phyloP scores from a whole-genome alignment of 2,888 invertebrate genomes.

The Phortica magna region DNA sequence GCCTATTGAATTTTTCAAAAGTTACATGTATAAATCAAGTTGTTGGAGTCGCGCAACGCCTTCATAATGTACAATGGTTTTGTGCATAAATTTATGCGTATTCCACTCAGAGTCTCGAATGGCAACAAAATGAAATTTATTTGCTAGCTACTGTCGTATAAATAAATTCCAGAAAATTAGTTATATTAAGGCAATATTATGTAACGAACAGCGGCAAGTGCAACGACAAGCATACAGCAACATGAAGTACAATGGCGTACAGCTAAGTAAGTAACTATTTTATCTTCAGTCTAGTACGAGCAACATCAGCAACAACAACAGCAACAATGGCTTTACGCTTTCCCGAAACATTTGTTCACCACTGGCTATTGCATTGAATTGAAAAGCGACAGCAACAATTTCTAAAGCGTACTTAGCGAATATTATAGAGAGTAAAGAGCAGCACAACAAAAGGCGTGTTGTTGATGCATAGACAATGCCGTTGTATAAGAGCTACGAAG shows the following conservation, averaged over 20 bases:
- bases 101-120: background rate
- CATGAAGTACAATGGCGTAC: constrained; percentile 58
- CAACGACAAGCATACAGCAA: constrained; percentile 40
- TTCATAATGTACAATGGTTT: background rate
- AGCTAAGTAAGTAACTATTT: constrained; percentile 73
- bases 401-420: constrained; percentile 29
- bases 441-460: constrained; percentile 2
- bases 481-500: background rate
- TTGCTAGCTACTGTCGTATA: constrained; percentile 55
- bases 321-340: constrained; percentile 29
- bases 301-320: constrained; percentile 26
- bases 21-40: background rate
- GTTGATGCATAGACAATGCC: constrained; percentile 2
- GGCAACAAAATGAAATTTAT: background rate
- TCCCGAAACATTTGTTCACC: constrained; percentile 14
- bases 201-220: constrained; percentile 10
- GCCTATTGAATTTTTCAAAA: background rate
- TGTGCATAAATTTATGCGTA: background rate
- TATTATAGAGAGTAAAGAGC: constrained; percentile 26
- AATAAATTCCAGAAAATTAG: constrained; percentile 71
- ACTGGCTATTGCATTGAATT: constrained; percentile 49
- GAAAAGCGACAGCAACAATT: constrained; percentile 51
- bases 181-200: constrained; percentile 59
- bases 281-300: constrained; percentile 66
- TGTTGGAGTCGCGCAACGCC: background rate